Conservation (phyloP, 1,140 invertebrate genomes). For the Solenopsis fugax region DNA sequence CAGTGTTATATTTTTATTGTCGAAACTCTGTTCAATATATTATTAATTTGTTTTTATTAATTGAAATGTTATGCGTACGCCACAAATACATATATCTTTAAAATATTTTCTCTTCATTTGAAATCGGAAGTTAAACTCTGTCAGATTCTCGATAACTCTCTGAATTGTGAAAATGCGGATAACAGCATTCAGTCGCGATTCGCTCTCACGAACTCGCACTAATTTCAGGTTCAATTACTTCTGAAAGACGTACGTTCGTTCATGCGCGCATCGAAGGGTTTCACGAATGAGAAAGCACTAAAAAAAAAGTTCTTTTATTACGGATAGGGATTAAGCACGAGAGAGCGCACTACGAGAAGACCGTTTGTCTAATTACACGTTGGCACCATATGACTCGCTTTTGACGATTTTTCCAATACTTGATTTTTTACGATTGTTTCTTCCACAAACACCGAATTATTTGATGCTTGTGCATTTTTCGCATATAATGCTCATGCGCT, state of each 20-base stretch:
- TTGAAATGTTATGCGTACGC: background rate
- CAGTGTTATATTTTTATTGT: slow-evolving; percentile 16
- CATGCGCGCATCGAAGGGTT: background rate
- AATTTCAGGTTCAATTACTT: slow-evolving; percentile 50
- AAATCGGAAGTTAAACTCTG: background rate
- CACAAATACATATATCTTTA: background rate
- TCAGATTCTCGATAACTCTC: background rate
- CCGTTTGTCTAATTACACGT: slow-evolving; percentile 51
- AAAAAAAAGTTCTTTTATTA: slow-evolving; percentile 42
- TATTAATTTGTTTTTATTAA: slow-evolving; percentile 4
- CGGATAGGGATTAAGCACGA: slow-evolving; percentile 28
- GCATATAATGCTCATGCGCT: background rate
- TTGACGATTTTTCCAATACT: slow-evolving; percentile 26
- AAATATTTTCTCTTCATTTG: slow-evolving; percentile 7
- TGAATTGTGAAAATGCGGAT: background rate
- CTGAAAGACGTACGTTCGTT: slow-evolving; percentile 31
- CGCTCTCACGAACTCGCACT: background rate
- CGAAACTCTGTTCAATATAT: background rate
- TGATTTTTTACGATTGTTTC: background rate
- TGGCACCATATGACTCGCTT: slow-evolving; percentile 2
- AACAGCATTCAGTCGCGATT: slow-evolving; percentile 1
- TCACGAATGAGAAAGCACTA: slow-evolving; percentile 43
- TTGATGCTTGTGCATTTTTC: background rate
- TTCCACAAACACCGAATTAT: background rate
- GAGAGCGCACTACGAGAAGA: slow-evolving; percentile 16